Percentiles rank a stretch among this genome's conserved stretches.
Conservation (phyloP, 2,888 invertebrate genomes). For the Ormyrus nitidulus region DNA sequence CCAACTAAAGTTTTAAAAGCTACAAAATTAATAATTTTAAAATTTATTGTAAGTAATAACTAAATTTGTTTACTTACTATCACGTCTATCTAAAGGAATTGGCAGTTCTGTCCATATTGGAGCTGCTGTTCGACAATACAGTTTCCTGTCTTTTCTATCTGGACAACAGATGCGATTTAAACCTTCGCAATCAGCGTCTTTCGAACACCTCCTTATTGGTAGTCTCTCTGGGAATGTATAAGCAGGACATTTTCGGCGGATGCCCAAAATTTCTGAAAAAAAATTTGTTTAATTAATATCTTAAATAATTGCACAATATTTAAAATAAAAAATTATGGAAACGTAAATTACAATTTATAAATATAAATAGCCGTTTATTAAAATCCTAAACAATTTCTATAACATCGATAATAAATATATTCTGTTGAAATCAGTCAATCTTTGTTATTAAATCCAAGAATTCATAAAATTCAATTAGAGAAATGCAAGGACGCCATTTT, state of each 20-base stretch:
- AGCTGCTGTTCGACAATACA: conserved; percentile 84
- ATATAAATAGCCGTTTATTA: neutral
- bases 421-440: too few relatives aligned
- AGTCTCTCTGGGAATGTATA: conserved; percentile 83
- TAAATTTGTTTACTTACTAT: conserved; percentile 34
- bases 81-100: conserved; percentile 80
- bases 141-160: conserved; percentile 78
- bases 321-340: neutral
- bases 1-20: conserved; percentile 72
- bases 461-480: too few relatives aligned
- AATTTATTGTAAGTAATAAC: neutral
- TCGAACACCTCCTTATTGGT: conserved; percentile 82
- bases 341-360: neutral
- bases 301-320: neutral
- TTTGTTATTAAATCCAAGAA: too few relatives aligned
- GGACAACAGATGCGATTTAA: conserved; percentile 85
- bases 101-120: conserved; percentile 80
- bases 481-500: too few relatives aligned
- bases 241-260: conserved; percentile 83
- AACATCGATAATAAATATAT: too few relatives aligned
- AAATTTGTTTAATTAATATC: neutral
- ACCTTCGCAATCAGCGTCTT: conserved; percentile 83
- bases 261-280: conserved; percentile 81
- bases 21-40: conserved; percentile 52
- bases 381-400: too few relatives aligned